Conservation (phyloP, 2,113 vertebrate species). For the Lanius collurio region DNA sequence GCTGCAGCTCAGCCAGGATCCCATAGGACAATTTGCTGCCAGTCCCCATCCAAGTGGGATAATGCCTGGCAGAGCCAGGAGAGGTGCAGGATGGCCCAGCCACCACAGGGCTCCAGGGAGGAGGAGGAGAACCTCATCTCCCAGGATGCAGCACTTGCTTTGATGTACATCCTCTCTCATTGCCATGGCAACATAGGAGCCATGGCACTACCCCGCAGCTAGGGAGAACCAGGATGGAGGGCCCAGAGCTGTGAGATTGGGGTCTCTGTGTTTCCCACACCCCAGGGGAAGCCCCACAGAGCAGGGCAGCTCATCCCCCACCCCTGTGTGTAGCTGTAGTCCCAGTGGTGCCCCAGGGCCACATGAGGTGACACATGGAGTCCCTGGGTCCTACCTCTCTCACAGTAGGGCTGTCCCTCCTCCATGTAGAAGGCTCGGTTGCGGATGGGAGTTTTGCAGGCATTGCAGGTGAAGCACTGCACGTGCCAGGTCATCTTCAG, state of each 20-base stretch:
- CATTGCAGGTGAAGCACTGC: slow-evolving; percentile 92
- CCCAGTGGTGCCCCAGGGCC: fast-evolving
- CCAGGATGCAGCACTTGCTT: background rate
- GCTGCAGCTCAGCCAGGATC: background rate
- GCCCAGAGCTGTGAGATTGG: background rate
- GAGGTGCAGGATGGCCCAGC: background rate
- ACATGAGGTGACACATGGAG: fast-evolving
- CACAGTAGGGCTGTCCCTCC: slow-evolving; percentile 95
- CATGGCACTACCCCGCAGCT: background rate
- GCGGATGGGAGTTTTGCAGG: slow-evolving; percentile 93
- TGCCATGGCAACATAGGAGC: background rate
- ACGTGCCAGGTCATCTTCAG: slow-evolving; percentile 99
- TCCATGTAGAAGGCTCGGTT: slow-evolving; percentile 99
- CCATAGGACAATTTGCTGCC: background rate
- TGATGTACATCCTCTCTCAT: slow-evolving; percentile 35
- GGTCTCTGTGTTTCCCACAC: background rate
- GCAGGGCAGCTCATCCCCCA: background rate
- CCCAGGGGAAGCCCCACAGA: fast-evolving
- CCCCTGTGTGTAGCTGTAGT: background rate
- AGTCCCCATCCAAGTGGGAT: background rate
- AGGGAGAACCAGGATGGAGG: background rate
- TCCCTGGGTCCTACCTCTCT: slow-evolving; percentile 80
- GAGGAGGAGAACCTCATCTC: slow-evolving; percentile 35
- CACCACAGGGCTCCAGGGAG: background rate
- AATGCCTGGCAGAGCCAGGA: fast-evolving